Evolutionary conservation across 2,888 invertebrate genomes (phyloP), one percentile per base, ranked within the genome.

Genomic region (Pterostichus madidus): DNA sequence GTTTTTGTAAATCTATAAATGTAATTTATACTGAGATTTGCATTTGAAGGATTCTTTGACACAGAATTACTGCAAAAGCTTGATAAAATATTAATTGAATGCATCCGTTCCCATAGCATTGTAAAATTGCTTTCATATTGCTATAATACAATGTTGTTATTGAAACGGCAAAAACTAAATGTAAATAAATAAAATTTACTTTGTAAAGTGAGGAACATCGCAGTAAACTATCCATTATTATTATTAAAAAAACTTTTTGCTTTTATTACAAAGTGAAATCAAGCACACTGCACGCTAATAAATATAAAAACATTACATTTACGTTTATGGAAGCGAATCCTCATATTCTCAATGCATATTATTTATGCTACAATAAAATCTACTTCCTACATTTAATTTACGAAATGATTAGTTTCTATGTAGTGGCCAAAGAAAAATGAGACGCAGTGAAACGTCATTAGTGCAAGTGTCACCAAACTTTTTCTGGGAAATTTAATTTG

Each of bases 211-310:
- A 32, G 32, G 64, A 32, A 61, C 31, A 61, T 46, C 35, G 17
- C 56, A 17, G 35, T n/a, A 3, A 61, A n/a, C n/a, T 35, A 17
- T 7, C 4, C 64, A 64, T 64, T 49, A 73, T 73, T 73, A 6
- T 73, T 44, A 46, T 73, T 73, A 56, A 77, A 77, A 49, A 77
- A 76, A 39, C 39, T 56, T 77, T 77, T 77, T 77, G 77, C 77
- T 77, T 52, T 56, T 56, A 53, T 77, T 56, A 13, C 53, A 77
- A 77, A 77, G 77, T 77, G 77, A 77, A 77, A 77, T 77, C 77
- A 56, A 46, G 44, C 32, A 53, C 3, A 32, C 64, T 39, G 64
- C 64, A 64, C 64, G 64, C 64, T 39, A 56, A 77, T 53, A 53
- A 31, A 73, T 64, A 46, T 35, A 77, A 77, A 68, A 68, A 76